A percentile compares a stretch with the other conserved stretches of the same genome.
phyloP scores from a whole-genome alignment of 2,888 invertebrate species.

The Ashinkailepas kermadecensis region DNA sequence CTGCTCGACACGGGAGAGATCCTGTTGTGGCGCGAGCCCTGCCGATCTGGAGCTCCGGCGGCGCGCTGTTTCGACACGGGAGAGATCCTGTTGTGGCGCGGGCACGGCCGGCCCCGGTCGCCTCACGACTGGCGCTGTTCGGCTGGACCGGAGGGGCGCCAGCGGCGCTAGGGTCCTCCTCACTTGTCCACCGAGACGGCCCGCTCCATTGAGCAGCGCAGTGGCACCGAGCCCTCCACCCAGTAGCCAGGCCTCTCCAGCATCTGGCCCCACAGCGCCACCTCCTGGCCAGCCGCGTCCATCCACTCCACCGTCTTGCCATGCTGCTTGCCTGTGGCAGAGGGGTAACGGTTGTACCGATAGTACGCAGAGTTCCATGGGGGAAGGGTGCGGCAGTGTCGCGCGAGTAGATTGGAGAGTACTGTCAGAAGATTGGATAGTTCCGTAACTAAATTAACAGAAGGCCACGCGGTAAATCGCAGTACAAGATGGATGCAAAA shows the following conservation, averaged over 20 bases:
- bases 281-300: slow-evolving; percentile 87
- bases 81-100: not conserved
- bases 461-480: no score
- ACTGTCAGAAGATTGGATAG: no score
- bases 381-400: no score
- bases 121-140: no score
- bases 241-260: slow-evolving; percentile 88
- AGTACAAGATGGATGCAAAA: no score
- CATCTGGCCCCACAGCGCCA: slow-evolving; percentile 89
- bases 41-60: not conserved
- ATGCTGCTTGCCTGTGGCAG: not conserved
- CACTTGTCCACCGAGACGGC: not conserved
- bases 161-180: not conserved
- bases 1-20: not conserved
- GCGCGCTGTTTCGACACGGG: not conserved
- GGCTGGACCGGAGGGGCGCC: no score
- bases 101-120: not conserved
- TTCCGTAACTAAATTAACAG: no score
- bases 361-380: no score
- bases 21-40: not conserved
- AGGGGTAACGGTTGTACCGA: no score
- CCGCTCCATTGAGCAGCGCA: slow-evolving; percentile 53
- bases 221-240: slow-evolving; percentile 87
- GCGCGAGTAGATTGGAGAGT: no score
- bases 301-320: slow-evolving; percentile 56